Evolutionary conservation across 1,140 invertebrate species (phyloP).

Genomic region (Steinernema khuongi): DNA sequence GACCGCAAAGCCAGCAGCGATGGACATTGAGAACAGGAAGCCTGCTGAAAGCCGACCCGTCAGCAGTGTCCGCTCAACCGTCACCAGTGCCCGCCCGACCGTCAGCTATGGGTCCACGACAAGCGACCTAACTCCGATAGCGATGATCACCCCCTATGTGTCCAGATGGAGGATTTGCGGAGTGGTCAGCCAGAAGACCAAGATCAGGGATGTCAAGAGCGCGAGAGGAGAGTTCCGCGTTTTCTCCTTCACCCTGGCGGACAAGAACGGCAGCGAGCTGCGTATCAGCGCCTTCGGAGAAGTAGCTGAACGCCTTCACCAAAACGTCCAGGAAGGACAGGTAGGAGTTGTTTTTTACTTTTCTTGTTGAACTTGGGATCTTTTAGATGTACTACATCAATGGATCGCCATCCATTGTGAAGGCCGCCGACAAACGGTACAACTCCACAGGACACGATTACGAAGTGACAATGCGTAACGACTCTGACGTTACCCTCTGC

Average conservation of each 20-base stretch:
- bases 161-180: constrained; percentile 71
- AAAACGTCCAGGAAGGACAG: constrained; percentile 75
- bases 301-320: constrained; percentile 80
- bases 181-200: constrained; percentile 75
- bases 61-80: neutral
- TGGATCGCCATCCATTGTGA: constrained; percentile 65
- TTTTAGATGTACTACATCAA: constrained; percentile 78
- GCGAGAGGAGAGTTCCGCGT: constrained; percentile 83
- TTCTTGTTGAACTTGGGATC: constrained; percentile 60
- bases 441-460: constrained; percentile 82
- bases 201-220: constrained; percentile 81
- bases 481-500: constrained; percentile 67
- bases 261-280: constrained; percentile 84
- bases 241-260: constrained; percentile 83
- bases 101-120: neutral
- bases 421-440: constrained; percentile 86
- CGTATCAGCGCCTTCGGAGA: constrained; percentile 86
- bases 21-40: constrained; percentile 4
- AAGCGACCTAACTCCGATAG: constrained; percentile 37
- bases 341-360: constrained; percentile 47
- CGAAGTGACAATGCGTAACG: constrained; percentile 81
- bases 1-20: neutral
- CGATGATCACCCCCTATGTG: constrained; percentile 46
- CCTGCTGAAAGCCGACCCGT: neutral
- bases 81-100: neutral